Conservation (phyloP, 2,888 invertebrate genomes). For the Lithodes maja region DNA sequence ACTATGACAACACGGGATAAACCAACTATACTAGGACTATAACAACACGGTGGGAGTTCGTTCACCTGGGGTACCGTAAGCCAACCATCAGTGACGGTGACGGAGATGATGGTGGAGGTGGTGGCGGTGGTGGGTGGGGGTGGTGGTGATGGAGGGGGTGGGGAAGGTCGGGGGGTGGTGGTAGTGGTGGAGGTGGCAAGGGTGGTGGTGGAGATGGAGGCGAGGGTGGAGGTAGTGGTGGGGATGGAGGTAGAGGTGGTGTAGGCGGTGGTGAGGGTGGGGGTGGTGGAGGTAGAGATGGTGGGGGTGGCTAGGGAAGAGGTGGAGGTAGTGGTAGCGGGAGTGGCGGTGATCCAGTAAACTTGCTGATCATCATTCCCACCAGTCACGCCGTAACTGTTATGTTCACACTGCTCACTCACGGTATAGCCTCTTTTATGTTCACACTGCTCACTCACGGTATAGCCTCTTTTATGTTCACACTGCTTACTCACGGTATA, state of each 20-base stretch:
- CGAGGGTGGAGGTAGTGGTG: conserved; percentile 1
- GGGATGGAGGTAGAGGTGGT: not conserved
- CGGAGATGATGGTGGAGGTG: not conserved
- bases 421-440: no score
- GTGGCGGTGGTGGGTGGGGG: conserved; percentile 3
- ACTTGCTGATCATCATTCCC: not conserved
- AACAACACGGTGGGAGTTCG: not conserved
- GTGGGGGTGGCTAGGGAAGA: not conserved
- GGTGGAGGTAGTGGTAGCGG: not conserved
- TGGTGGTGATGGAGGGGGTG: conserved; percentile 13
- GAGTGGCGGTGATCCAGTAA: not conserved
- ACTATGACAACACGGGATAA: no score
- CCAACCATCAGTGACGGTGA: not conserved
- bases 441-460: no score
- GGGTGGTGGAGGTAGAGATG: conserved; percentile 9
- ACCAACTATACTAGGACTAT: no score
- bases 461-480: no score
- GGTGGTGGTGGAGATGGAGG: conserved; percentile 11
- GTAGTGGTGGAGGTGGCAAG: not conserved
- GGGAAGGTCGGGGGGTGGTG: conserved; percentile 2
- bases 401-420: no score
- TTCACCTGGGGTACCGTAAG: conserved; percentile 20
- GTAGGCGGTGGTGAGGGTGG: not conserved
- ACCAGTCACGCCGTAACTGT: not conserved
- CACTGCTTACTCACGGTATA: no score